Percentiles rank a stretch among this genome's conserved stretches.
phyloP scores from a whole-genome alignment of 2,888 invertebrate species.

The Xanthia togata region DNA sequence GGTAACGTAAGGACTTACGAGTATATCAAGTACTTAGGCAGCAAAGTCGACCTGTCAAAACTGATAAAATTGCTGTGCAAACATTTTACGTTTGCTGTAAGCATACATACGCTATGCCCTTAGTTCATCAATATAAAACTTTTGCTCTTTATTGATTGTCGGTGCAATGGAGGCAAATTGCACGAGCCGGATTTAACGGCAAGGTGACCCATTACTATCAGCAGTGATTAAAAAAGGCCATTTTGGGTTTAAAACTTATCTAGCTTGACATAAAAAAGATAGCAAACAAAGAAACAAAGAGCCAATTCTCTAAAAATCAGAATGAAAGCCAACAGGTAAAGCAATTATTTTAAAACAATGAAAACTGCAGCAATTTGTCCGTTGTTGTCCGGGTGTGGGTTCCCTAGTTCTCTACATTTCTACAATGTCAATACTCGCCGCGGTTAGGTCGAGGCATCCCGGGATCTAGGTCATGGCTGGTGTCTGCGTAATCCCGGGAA shows the following conservation, averaged over 20 bases:
- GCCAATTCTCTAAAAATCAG: neutral
- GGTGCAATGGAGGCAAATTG: neutral
- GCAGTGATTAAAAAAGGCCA: neutral
- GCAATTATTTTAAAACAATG: constrained; percentile 19
- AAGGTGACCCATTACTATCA: constrained; percentile 9
- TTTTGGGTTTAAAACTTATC: neutral
- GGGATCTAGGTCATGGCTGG: constrained; percentile 73
- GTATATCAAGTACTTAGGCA: neutral
- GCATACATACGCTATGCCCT: neutral
- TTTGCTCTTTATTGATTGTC: neutral
- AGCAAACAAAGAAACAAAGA: neutral
- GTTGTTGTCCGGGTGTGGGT: constrained; percentile 15
- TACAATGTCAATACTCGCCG: constrained; percentile 50
- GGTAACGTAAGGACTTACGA: constrained; percentile 22
- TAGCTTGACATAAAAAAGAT: neutral
- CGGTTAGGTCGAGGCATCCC: constrained; percentile 57
- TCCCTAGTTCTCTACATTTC: constrained; percentile 32
- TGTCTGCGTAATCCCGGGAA: constrained; percentile 67
- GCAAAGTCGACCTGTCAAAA: neutral
- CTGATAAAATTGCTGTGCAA: constrained; percentile 20
- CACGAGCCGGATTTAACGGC: neutral
- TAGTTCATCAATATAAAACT: neutral
- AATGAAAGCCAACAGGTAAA: constrained; percentile 4
- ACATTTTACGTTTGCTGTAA: constrained; percentile 3
- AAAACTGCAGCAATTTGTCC: constrained; percentile 28